phyloP scores from a whole-genome alignment of 2,888 invertebrate species.

The Bellardia pandia region DNA sequence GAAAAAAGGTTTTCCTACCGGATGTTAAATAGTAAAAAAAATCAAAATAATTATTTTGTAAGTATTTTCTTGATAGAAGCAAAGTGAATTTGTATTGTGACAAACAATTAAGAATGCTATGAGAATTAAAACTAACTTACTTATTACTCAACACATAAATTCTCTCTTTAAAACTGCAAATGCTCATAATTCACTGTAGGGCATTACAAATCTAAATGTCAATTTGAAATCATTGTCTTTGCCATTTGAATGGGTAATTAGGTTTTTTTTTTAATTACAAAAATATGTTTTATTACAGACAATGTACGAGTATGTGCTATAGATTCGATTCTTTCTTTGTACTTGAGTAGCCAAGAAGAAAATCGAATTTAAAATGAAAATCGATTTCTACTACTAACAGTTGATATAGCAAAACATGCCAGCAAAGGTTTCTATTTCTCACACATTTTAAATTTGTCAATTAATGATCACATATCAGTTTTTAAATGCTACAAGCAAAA shows the following conservation, averaged over 20 bases:
- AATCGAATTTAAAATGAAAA: background rate
- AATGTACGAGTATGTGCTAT: background rate
- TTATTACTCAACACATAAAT: too few species aligned
- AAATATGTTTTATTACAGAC: background rate
- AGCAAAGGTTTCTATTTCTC: too few species aligned
- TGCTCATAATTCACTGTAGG: background rate
- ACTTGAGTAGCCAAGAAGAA: background rate
- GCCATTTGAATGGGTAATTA: background rate
- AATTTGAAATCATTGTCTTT: conserved; percentile 11
- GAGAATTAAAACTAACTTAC: too few species aligned
- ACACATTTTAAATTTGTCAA: too few species aligned
- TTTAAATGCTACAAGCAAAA: too few species aligned
- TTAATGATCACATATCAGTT: too few species aligned
- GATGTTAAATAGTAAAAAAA: background rate
- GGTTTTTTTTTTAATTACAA: background rate
- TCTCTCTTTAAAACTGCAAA: background rate
- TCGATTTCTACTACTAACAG: too few species aligned
- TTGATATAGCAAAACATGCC: too few species aligned
- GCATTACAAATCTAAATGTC: background rate
- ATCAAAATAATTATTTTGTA: background rate
- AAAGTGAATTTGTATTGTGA: background rate
- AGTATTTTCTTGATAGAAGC: background rate
- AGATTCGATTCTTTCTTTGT: background rate
- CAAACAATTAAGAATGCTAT: too few species aligned
- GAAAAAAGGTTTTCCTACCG: background rate